Base-by-base conservation (phyloP, 2,888 invertebrate species). In the Torymus tubicola region DNA sequence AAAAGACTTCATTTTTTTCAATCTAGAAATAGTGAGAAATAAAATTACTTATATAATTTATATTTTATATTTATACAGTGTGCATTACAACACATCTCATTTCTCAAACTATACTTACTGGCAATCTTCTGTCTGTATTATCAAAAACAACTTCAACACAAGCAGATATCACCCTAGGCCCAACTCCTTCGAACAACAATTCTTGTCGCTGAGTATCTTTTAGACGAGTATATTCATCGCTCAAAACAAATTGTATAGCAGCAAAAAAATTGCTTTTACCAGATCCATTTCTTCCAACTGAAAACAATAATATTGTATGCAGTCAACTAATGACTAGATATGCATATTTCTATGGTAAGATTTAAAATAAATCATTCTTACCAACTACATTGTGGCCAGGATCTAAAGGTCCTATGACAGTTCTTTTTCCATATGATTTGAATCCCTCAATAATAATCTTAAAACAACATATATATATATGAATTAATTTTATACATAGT, bases 131-230 rank as follows among this genome's bases (percentile, higher is more conserved):
- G 91, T 99, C 99, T 0, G 96, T 94, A 90, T 99, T 99, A 91
- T 99, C 99, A 92, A 99, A 99, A 86, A 99, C 98, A 80, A 99
- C 98, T 92, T 99, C 99, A 53, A 99, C 99, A 91, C 97, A 98
- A 2, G 99, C 99, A 61, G 97, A 96, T 85, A 98, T 96, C 75
- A 98, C 98, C 85, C 98, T 93, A 0, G 98, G 98, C 11, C 99
- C 99, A 0, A 99, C 98, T n/a, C 99, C 99, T 92, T 99, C 99
- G 88, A 99, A 99, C 0, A 99, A 93, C 71, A 99, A 91, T 0
- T 97, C 97, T 90, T 99, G 96, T 31, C 99, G 93, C 90, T 99
- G 98, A 88, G 99, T 99, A 0, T 98, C 97, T 78, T 98, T 93
- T 81, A 99, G 93, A 91, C 99, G 98, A 53, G 97, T 97, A 91